Conservation (phyloP, 2,888 invertebrate species). For the Napeogenes sylphis region DNA sequence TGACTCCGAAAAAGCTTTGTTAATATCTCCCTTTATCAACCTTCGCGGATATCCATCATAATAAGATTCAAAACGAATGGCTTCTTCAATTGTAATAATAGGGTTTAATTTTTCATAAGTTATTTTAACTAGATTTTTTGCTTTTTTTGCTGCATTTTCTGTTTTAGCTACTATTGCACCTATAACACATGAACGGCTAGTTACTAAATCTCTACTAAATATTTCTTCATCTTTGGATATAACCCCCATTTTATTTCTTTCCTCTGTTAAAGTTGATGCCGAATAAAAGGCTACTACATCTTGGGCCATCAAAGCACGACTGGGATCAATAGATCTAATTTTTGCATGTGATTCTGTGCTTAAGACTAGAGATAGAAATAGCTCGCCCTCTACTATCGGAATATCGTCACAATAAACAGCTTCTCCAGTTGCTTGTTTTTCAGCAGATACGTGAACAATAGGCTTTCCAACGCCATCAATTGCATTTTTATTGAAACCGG, state of each 20-base stretch:
- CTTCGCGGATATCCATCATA: constrained; percentile 75
- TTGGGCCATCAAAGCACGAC: constrained; percentile 82
- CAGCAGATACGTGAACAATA: constrained; percentile 86
- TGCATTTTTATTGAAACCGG: constrained; percentile 62
- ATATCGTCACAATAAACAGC: constrained; percentile 95
- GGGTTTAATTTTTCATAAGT: constrained; percentile 87
- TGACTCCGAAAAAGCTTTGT: constrained; percentile 80
- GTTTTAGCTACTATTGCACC: constrained; percentile 87
- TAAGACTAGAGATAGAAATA: constrained; percentile 86
- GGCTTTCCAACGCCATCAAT: constrained; percentile 88
- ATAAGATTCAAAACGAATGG: constrained; percentile 84
- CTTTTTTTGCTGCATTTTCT: constrained; percentile 87
- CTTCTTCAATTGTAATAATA: constrained; percentile 91
- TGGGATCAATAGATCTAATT: constrained; percentile 85
- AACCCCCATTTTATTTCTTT: constrained; percentile 82
- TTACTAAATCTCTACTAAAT: constrained; percentile 85
- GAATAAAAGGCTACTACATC: constrained; percentile 89
- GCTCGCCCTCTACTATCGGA: constrained; percentile 83
- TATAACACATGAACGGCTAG: constrained; percentile 87
- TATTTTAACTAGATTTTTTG: constrained; percentile 85
- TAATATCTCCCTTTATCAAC: constrained; percentile 81
- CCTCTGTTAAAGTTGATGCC: constrained; percentile 83
- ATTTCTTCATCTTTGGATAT: constrained; percentile 89
- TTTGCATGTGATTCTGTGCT: constrained; percentile 89
- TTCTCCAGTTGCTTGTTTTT: constrained; percentile 94